Base-by-base conservation (phyloP, 2,888 invertebrate genomes). In the Orchesella flavescens region DNA sequence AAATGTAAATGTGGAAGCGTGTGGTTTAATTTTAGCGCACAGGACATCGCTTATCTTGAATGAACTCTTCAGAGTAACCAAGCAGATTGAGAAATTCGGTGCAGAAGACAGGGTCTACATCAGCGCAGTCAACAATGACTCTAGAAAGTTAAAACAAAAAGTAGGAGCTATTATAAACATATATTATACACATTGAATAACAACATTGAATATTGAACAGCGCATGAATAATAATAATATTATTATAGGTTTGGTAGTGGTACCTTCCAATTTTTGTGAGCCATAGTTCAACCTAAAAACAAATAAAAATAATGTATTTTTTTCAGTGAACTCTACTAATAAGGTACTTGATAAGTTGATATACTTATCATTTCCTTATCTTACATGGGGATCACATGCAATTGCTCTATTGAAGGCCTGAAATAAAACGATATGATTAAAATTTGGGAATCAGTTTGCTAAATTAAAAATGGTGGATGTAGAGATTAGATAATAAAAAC, bases 321-420 rank as follows among this genome's bases (percentile, higher is more conserved):
- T 17, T 12, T 59, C 44, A 68, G 10, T 46, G 7, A 17, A 68
- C 9, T n/a, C n/a, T n/a, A n/a, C n/a, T 7, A 44, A 44, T 44
- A 44, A 44, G 44, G 12, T n/a, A n/a, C n/a, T 44, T 44, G 7
- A 44, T 44, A 44, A 44, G 44, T 44, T 9, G 44, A 44, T 44
- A 44, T 44, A 44, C 7, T 44, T 68, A 46, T 17, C 23, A 68
- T 10, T 44, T 9, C 2, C 5, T 49, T 10, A n/a, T 24, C 61
- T 79, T 69, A 72, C 77, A 24, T 81, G 78, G 19, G 84, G 84
- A 75, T 84, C 84, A 61, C 69, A 69, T 43, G 63, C 69, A 46
- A 85, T 13, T 24, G 84, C 81, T 57, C 85, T 74, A 43, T 80
- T 77, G 72, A 83, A 88, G 0, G 87, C 87, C 86, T 87, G 34